Conservation (phyloP, 2,797 vertebrate species). For the Lerista edwardsae region DNA sequence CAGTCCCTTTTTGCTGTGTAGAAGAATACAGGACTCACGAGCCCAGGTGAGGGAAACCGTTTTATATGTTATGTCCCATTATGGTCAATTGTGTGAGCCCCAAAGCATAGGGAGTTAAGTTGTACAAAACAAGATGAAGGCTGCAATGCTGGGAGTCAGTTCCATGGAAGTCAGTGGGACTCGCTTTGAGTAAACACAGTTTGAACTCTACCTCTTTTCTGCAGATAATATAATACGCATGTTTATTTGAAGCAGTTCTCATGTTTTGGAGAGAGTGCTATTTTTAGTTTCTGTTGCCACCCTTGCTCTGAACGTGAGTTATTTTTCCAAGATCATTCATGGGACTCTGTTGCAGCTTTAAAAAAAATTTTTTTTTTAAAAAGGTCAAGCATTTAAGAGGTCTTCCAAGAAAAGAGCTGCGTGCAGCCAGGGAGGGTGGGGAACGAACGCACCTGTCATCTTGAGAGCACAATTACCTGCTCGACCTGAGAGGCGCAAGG, state of each 20-base stretch:
- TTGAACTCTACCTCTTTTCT: background rate
- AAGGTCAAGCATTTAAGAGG: slow-evolving; percentile 29
- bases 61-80: too few species aligned
- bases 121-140: too few species aligned
- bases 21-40: too few species aligned
- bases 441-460: slow-evolving; percentile 22
- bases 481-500: background rate
- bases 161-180: background rate
- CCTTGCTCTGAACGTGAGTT: background rate
- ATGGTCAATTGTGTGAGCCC: too few species aligned
- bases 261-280: background rate
- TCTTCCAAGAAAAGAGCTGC: slow-evolving; percentile 13
- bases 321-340: slow-evolving; percentile 45
- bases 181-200: background rate
- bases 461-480: slow-evolving; percentile 18
- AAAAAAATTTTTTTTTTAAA: background rate
- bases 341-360: slow-evolving; percentile 19
- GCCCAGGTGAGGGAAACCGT: too few species aligned
- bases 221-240: background rate
- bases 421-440: background rate
- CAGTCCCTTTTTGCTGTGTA: too few species aligned
- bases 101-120: too few species aligned
- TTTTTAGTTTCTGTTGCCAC: background rate
- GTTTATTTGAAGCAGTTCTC: background rate
- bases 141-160: too few species aligned